Evolutionary conservation across 2,888 invertebrate species (phyloP).

Genomic region (Cordylochernes scorpioides): DNA sequence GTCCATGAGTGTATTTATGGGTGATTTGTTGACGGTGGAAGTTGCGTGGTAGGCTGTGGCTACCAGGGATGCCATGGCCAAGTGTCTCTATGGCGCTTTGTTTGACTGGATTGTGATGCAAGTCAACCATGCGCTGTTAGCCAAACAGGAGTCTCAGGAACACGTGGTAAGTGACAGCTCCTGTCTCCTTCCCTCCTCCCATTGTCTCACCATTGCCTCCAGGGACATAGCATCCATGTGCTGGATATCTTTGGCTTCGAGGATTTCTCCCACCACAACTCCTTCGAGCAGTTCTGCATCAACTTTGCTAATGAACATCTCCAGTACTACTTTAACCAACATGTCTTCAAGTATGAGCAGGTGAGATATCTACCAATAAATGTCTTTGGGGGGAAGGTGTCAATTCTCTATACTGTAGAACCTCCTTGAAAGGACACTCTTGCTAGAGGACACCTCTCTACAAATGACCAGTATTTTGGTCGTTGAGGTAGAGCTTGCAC

Average conservation of each 20-base stretch:
- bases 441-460: no score
- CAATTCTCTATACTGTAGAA: no score
- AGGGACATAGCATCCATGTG: constrained; percentile 73
- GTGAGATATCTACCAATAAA: no score
- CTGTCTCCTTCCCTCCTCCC: no score
- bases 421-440: no score
- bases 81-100: constrained; percentile 77
- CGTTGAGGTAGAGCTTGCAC: no score
- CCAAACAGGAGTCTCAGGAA: constrained; percentile 55
- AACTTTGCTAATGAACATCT: constrained; percentile 93
- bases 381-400: no score
- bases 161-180: no score
- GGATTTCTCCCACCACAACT: constrained; percentile 44
- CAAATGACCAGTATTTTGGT: no score
- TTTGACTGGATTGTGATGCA: constrained; percentile 95
- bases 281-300: constrained; percentile 87
- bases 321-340: constrained; percentile 90
- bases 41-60: constrained; percentile 37
- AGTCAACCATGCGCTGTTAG: constrained; percentile 37
- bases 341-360: constrained; percentile 76
- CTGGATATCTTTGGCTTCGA: constrained; percentile 91
- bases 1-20: no score
- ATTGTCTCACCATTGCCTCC: no score
- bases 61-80: constrained; percentile 80
- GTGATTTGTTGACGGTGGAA: no score